Conservation (phyloP, 1,140 invertebrate genomes). For the Trypoxylus dichotomus region DNA sequence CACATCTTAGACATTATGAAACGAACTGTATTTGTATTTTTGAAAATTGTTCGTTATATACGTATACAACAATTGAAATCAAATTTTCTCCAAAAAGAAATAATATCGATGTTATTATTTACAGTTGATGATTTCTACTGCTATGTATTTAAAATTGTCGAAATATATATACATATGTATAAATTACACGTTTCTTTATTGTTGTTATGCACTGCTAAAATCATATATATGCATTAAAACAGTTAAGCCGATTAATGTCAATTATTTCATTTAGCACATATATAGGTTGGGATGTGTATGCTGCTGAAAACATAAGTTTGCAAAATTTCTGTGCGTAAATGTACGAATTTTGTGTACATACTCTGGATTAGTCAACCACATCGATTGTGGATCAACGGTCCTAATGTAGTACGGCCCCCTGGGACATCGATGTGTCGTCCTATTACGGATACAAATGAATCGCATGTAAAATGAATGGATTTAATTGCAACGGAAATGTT, state of each 20-base stretch:
- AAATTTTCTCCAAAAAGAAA: too few relatives aligned
- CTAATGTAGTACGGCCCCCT: slow-evolving; percentile 18
- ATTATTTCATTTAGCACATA: not conserved
- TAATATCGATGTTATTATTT: too few relatives aligned
- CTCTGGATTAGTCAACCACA: slow-evolving; percentile 17
- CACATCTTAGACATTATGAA: too few relatives aligned
- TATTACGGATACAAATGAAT: not conserved
- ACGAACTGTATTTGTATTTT: too few relatives aligned
- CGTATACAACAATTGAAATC: too few relatives aligned
- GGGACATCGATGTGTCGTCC: not conserved
- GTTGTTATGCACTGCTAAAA: not conserved
- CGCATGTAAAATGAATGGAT: not conserved
- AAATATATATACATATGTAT: too few relatives aligned
- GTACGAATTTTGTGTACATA: not conserved
- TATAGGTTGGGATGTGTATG: not conserved
- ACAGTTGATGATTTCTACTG: too few relatives aligned
- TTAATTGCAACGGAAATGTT: too few relatives aligned
- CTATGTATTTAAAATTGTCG: too few relatives aligned
- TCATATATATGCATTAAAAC: not conserved
- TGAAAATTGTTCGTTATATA: too few relatives aligned
- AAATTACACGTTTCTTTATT: too few relatives aligned
- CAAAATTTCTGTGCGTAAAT: not conserved
- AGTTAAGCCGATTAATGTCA: not conserved
- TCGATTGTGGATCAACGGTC: not conserved
- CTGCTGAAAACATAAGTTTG: not conserved